These are phyloP conservation scores for Speoplatyrhinus poulsoni DNA, from an alignment of 2,113 vertebrate genomes.

Conservation along the genomic window DNA sequence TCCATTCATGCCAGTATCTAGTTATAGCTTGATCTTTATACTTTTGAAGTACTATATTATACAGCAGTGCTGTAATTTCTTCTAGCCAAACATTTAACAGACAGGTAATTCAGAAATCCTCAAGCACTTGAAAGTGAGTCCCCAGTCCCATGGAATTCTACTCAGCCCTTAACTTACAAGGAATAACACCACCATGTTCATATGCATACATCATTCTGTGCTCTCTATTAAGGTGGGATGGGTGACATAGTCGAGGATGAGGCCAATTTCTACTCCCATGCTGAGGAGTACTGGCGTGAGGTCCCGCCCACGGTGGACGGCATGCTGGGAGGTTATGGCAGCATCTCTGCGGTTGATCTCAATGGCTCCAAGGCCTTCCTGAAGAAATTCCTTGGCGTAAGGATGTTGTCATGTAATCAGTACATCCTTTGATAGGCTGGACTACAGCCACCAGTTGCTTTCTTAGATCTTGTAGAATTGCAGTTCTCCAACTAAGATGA, in stretches of 20 bases:
- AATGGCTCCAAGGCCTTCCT: slow-evolving; percentile 92
- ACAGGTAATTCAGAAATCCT: no score
- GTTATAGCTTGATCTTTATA: no score
- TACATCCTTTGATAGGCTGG: neutral
- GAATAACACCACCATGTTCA: neutral
- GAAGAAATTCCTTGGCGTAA: slow-evolving; percentile 88
- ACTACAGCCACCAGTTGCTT: no score
- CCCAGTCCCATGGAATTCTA: no score
- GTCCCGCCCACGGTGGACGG: slow-evolving; percentile 90
- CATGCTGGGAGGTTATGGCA: slow-evolving; percentile 95
- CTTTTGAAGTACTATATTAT: no score
- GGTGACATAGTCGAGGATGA: slow-evolving; percentile 82
- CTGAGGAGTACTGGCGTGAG: slow-evolving; percentile 92
- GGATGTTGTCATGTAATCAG: slow-evolving; percentile 32
- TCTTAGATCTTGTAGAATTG: no score
- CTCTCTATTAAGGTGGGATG: slow-evolving; percentile 72
- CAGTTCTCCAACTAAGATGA: no score
- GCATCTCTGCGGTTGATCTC: slow-evolving; percentile 94
- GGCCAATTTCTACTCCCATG: slow-evolving; percentile 88
- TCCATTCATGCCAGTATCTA: no score
- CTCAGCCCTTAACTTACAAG: no score
- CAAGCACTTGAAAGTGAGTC: no score
- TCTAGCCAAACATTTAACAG: no score
- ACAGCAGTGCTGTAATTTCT: no score
- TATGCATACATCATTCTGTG: neutral